Percentiles rank a stretch among this genome's conserved stretches.
Conservation (phyloP, 2,113 vertebrate genomes). For the Oxyruncus cristatus region DNA sequence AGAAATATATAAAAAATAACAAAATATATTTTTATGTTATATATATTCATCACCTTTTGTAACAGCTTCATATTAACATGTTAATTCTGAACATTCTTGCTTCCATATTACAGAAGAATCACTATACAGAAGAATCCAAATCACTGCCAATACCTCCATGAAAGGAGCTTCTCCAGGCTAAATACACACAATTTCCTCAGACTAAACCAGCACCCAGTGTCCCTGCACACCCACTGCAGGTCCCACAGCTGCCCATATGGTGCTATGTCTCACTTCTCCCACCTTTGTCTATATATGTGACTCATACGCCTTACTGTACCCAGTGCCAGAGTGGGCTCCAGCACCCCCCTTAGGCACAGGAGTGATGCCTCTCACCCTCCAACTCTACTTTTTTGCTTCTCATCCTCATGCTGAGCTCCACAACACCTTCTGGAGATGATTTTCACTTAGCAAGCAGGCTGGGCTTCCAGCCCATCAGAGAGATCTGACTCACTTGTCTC, state of each 20-base stretch:
- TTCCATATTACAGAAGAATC: background rate
- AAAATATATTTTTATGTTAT: background rate
- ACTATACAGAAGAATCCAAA: background rate
- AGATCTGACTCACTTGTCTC: background rate
- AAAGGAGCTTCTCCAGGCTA: background rate
- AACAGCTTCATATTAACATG: background rate
- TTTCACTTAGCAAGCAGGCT: background rate
- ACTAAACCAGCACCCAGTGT: background rate
- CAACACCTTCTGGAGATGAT: background rate
- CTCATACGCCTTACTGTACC: background rate
- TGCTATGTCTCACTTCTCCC: background rate
- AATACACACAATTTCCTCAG: background rate
- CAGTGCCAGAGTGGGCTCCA: background rate
- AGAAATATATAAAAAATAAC: background rate
- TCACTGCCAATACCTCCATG: background rate
- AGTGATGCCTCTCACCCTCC: accelerated
- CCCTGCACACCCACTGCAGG: background rate
- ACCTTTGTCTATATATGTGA: background rate
- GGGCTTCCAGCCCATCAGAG: background rate
- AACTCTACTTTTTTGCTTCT: background rate
- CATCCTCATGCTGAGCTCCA: background rate
- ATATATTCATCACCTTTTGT: background rate
- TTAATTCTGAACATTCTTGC: background rate
- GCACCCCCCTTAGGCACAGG: background rate
- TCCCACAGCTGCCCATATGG: background rate